Evolutionary conservation across 2,888 invertebrate species (phyloP), one percentile per base, ranked within the genome.

Genomic region (Nebria salina): DNA sequence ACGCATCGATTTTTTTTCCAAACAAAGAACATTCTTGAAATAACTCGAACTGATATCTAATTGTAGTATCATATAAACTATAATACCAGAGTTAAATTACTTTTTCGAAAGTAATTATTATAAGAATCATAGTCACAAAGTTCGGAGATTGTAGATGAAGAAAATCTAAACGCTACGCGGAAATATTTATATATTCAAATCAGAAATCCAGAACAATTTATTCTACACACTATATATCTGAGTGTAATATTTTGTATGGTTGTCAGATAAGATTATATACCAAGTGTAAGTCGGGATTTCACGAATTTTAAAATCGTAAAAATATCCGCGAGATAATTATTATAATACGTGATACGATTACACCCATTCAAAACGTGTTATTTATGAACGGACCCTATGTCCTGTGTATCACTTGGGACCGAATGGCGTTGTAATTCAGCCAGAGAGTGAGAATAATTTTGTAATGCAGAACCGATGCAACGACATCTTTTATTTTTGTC

Each of bases 271-370:
- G 54, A 13, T 54, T 54, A 34, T 54, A 34, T 54, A 8, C 7
- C 54, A 8, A 54, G 54, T 54, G 54, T 54, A 54, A 54, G 54
- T 54, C 8, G 54, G 8, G 54, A 54, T 13, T 54, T 54, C 54
- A 7, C 54, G 54, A 54, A 54, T 54, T 54, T 54, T 5, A 70
- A 75, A 79, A 79, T 64, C 68, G 72, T 75, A 79, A 75, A 79
- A 79, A 80, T 80, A 75, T 70, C 75, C 54, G 54, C 75, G 54
- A 75, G 25, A 75, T 75, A 80, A 75, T 75, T 75, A 75, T 75
- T 68, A 70, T 64, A 65, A 80, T 80, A 75, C 68, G 70, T 80
- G 72, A 66, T 41, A 75, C 20, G 34, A 70, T 66, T 43, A 68
- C 68, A 70, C n/a, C 9, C 8, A 41, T 66, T 73, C 68, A 25